These are phyloP conservation scores for Pavo muticus DNA, from an alignment of 2,113 vertebrate genomes.

Conservation along the genomic window DNA sequence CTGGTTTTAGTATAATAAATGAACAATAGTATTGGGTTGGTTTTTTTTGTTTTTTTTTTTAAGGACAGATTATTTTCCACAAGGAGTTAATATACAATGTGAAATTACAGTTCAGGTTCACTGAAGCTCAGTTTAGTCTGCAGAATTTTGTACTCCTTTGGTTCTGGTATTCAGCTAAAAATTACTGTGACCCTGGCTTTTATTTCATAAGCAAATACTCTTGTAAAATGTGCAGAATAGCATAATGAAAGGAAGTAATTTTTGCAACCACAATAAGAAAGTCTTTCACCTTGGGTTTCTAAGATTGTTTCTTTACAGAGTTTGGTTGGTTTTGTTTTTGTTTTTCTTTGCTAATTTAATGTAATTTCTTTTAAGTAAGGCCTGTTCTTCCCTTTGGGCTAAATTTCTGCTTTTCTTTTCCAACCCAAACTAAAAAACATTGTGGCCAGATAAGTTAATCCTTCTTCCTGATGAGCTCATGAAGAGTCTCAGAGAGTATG, in stretches of 20 bases:
- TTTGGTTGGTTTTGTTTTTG: background rate
- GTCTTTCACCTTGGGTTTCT: constrained; percentile 68
- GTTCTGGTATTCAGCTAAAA: constrained; percentile 54
- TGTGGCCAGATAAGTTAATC: background rate
- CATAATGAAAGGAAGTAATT: constrained; percentile 67
- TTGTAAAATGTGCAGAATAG: constrained; percentile 43
- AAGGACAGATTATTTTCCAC: background rate
- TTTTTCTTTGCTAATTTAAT: constrained; percentile 29
- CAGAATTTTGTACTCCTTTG: constrained; percentile 56
- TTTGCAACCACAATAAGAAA: constrained; percentile 43
- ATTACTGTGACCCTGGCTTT: constrained; percentile 49
- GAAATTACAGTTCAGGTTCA: constrained; percentile 62
- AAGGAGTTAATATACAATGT: constrained; percentile 42
- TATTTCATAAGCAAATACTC: constrained; percentile 71
- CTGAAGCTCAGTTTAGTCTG: constrained; percentile 23
- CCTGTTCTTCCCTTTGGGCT: constrained; percentile 2
- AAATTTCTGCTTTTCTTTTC: constrained; percentile 19
- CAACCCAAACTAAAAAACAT: constrained; percentile 24
- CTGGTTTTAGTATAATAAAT: background rate
- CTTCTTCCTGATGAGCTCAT: background rate
- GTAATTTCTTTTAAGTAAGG: constrained; percentile 5
- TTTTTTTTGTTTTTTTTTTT: background rate
- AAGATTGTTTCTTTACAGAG: constrained; percentile 8
- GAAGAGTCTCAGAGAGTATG: background rate
- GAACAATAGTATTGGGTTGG: background rate